Evolutionary conservation across 2,113 vertebrate species (phyloP), one percentile per base, ranked within the genome.

Genomic region (Dipodomys ordii): DNA sequence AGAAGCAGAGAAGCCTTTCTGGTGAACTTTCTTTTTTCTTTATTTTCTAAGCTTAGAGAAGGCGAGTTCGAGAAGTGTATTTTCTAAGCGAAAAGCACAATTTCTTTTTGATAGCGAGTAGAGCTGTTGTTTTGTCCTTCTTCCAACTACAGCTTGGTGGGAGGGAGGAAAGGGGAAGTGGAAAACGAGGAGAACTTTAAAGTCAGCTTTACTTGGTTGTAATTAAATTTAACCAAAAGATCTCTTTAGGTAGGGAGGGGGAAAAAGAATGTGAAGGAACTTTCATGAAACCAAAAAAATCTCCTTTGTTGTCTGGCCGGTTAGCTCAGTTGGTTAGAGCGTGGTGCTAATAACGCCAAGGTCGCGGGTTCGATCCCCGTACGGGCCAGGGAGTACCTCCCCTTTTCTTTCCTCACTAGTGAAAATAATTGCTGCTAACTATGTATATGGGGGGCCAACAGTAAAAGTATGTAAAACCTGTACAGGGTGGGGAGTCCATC

Each of bases 291-390:
- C 8, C 13, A 10, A 53, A 53, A 7, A 28, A 3, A 9, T 11
- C 18, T 0, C 3, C 0, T 0, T 1, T 0, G 0, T 0, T 3
- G 1, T 0, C 1, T 57, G 78, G 76, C 30, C 28, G 53, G 53
- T 62, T 73, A 19, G 57, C 57, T 46, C 79, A 46, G 68, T 49
- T 49, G 88, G 78, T 46, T 90, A 72, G 53, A 82, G 68, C 39
- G 35, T 65, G 78, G 68, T 27, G 78, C 68, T 82, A 73, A 82
- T 81, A 90, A 82, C 15, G 28, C 53, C 68, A 82, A 82, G 88
- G 68, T 64, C 22, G 68, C 28, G 69, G 78, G 28, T 72, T 81
- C 20, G 57, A 64, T 18, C 78, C 68, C 32, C 35, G 77, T 57
- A 72, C 67, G 28, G 35, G 65, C n/a, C 64, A 44, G 15, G 7